A percentile compares a stretch with the other conserved stretches of the same genome.
These are phyloP conservation scores for Miichthys miiuy DNA, from an alignment of 2,797 vertebrate genomes.

Conservation along the genomic window DNA sequence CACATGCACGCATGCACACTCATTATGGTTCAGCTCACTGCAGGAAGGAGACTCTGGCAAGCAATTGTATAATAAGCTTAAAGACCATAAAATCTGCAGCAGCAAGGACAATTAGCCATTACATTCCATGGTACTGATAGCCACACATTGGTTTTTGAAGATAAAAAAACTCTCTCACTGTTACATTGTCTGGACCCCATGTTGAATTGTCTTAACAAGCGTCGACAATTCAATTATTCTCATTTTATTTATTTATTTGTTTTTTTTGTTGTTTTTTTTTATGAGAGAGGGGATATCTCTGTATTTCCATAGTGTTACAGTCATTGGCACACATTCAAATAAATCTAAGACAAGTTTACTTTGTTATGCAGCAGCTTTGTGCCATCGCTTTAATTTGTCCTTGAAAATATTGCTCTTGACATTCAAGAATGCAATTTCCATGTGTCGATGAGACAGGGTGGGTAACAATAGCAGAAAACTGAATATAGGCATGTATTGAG, in stretches of 20 bases:
- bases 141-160: conserved; percentile 82
- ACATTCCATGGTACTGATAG: conserved; percentile 78
- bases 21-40: conserved; percentile 83
- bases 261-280: conserved; percentile 31
- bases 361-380: conserved; percentile 64
- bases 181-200: conserved; percentile 80
- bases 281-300: conserved; percentile 40
- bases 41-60: conserved; percentile 87
- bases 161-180: conserved; percentile 75
- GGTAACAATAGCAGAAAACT: conserved; percentile 71
- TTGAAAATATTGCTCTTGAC: conserved; percentile 80
- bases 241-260: conserved; percentile 54
- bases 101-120: conserved; percentile 84
- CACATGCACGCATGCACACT: conserved; percentile 67
- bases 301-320: conserved; percentile 71
- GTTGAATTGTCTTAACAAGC: conserved; percentile 82
- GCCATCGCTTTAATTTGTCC: conserved; percentile 73
- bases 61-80: conserved; percentile 96
- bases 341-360: conserved; percentile 70
- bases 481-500: conserved; percentile 74
- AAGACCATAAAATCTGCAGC: conserved; percentile 88
- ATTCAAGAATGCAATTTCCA: conserved; percentile 81
- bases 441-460: conserved; percentile 62
- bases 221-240: conserved; percentile 80
- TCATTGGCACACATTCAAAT: conserved; percentile 62